Evolutionary conservation across 1,140 invertebrate species (phyloP).

Genomic region (Lepidurus couesii): DNA sequence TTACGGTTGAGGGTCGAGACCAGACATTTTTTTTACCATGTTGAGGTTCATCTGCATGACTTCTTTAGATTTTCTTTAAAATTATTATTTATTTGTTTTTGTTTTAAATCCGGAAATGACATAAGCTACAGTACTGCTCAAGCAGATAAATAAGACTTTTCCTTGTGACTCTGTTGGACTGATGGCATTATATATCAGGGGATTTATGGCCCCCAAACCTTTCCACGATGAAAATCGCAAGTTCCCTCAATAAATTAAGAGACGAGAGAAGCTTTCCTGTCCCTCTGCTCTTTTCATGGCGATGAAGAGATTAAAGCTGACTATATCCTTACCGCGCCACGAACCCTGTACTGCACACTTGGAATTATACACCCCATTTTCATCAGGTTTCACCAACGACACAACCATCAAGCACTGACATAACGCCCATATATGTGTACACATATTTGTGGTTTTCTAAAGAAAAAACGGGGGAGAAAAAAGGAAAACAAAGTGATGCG

Average conservation of each 20-base stretch:
- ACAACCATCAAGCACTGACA: neutral
- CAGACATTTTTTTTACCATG: too few species aligned
- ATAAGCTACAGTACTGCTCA: neutral
- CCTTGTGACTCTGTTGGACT: neutral
- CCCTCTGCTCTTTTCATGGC: neutral
- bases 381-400: neutral
- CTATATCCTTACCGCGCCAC: neutral
- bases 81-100: too few species aligned
- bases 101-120: neutral
- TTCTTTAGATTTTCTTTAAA: too few species aligned
- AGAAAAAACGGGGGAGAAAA: neutral
- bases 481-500: neutral
- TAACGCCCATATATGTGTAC: neutral
- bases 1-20: neutral
- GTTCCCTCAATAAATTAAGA: slow-evolving; percentile 5
- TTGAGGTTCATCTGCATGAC: too few species aligned
- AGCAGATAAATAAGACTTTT: neutral
- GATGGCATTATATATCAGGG: neutral
- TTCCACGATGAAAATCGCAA: slow-evolving; percentile 18
- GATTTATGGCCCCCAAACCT: neutral
- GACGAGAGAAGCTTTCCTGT: neutral
- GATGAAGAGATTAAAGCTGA: slow-evolving; percentile 7
- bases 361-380: neutral
- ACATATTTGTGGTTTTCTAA: neutral
- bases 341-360: neutral